A percentile compares a stretch with the other conserved stretches of the same genome.
Conservation (phyloP, 2,797 vertebrate species). For the Clarias fuscus region DNA sequence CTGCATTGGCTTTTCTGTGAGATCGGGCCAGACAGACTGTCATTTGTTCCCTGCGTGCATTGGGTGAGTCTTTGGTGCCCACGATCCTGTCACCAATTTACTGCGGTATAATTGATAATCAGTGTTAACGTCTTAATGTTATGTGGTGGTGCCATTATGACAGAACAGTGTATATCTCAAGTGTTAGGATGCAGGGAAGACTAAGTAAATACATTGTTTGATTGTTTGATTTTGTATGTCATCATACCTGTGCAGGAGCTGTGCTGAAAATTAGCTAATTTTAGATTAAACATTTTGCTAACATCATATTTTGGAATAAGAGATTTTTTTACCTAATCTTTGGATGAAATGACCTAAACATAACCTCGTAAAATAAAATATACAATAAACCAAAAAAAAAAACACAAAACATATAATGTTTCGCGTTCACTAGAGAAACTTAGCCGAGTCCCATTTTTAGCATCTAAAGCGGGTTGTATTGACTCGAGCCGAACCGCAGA, state of each 20-base stretch:
- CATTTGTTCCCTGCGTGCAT: no score
- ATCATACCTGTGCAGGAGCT: neutral
- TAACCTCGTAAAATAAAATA: neutral
- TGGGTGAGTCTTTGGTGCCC: no score
- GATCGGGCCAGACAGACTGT: no score
- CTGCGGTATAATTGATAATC: no score
- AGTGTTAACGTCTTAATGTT: no score
- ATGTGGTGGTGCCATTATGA: no score
- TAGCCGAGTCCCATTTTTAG: conserved; percentile 6
- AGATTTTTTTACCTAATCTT: neutral
- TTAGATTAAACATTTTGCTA: neutral
- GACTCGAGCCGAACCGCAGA: neutral
- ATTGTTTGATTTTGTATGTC: neutral
- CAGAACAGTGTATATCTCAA: no score
- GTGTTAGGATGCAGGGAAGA: neutral
- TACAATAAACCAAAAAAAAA: neutral
- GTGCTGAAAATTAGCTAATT: neutral
- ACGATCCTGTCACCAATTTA: no score
- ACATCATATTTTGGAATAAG: neutral
- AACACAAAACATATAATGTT: neutral
- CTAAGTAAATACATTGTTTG: neutral
- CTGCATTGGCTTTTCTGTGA: no score
- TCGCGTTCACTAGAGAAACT: neutral
- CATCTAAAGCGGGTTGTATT: neutral
- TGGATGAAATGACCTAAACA: neutral